Conservation (phyloP, 2,797 vertebrate species). For the Anas bahamensis region DNA sequence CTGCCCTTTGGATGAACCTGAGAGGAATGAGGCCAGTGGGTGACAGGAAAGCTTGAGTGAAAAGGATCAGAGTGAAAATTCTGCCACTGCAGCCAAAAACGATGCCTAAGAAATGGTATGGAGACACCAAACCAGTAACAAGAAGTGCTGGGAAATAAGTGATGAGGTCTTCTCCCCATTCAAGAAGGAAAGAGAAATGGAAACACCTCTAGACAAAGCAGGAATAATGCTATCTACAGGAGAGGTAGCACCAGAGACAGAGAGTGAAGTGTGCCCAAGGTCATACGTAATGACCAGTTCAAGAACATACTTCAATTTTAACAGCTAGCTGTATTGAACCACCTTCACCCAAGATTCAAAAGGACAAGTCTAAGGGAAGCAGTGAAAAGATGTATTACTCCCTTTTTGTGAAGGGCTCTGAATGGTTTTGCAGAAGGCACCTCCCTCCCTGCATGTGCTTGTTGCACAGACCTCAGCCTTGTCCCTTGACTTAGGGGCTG, state of each 20-base stretch:
- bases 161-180: neutral
- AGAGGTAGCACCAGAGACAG: neutral
- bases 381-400: neutral
- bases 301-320: neutral
- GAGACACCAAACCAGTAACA: neutral
- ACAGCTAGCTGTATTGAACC: neutral
- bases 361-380: neutral
- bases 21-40: neutral
- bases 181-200: neutral
- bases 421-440: neutral
- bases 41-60: neutral
- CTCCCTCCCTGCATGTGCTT: neutral
- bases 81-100: neutral
- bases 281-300: neutral
- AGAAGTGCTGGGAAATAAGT: neutral
- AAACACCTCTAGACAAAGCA: neutral
- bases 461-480: neutral
- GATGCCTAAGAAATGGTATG: neutral
- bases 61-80: neutral
- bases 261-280: rapidly evolving
- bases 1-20: neutral
- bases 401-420: neutral
- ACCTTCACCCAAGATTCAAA: neutral
- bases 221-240: neutral
- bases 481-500: neutral